These are phyloP conservation scores for Acanthurus lineatus DNA, from an alignment of 2,797 vertebrate species.

Conservation along the genomic window DNA sequence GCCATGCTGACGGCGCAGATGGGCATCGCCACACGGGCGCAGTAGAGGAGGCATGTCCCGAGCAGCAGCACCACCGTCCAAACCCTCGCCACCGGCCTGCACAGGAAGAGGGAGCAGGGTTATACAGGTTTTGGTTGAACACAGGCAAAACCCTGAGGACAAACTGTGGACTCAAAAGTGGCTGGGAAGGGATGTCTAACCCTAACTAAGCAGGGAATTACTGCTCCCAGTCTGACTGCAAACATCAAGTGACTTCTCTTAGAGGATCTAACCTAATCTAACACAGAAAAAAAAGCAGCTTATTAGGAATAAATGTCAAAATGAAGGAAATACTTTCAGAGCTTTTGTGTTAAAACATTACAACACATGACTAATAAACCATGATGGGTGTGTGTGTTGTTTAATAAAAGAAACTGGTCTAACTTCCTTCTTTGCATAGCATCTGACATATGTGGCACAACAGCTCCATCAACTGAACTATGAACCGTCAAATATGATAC, in stretches of 20 bases:
- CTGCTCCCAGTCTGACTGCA: background rate
- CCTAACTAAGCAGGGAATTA: background rate
- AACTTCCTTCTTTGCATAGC: background rate
- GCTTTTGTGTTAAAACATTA: background rate
- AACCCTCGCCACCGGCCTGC: slow-evolving; percentile 87
- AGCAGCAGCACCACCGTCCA: slow-evolving; percentile 92
- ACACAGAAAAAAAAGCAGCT: background rate
- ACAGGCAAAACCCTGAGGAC: background rate
- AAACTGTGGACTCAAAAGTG: slow-evolving; percentile 29
- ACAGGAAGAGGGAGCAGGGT: background rate
- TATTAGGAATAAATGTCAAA: too few species aligned
- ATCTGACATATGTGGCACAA: background rate
- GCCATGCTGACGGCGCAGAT: slow-evolving; percentile 93
- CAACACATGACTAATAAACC: too few species aligned
- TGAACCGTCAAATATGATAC: slow-evolving; percentile 30
- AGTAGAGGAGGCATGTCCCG: slow-evolving; percentile 96
- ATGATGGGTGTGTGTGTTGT: background rate
- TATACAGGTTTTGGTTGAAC: background rate
- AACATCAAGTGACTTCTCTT: background rate
- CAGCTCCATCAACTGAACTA: background rate
- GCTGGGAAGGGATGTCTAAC: background rate
- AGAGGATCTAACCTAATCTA: background rate
- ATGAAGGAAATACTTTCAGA: background rate
- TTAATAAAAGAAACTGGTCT: background rate
- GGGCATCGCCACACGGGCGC: slow-evolving; percentile 91